A percentile compares a stretch with the other conserved stretches of the same genome.
These are phyloP conservation scores for Chloropsis cyanopogon DNA, from an alignment of 2,113 vertebrate species.

Conservation along the genomic window DNA sequence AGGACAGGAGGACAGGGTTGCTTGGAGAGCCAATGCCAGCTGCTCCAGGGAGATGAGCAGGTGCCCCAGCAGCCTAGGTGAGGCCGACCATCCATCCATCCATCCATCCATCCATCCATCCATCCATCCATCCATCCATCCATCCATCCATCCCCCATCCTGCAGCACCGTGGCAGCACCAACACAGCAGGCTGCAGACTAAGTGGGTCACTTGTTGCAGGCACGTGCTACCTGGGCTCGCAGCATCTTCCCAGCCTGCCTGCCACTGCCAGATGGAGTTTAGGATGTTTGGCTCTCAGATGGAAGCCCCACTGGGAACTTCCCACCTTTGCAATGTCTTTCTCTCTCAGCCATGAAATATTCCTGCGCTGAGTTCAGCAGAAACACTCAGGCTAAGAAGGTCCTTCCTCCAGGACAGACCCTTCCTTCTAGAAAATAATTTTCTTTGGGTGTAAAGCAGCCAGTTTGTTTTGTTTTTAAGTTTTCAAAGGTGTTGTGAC, in stretches of 20 bases:
- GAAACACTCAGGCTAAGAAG: background rate
- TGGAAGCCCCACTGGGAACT: background rate
- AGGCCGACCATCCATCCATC: background rate
- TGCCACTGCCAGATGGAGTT: background rate
- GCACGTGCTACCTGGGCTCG: background rate
- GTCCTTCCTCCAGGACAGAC: background rate
- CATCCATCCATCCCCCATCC: background rate
- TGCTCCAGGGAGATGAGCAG: accelerated
- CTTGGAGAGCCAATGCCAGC: background rate
- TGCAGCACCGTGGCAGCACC: accelerated
- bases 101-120: background rate
- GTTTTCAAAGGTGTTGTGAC: slow-evolving; percentile 1
- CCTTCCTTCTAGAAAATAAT: background rate
- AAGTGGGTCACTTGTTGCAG: background rate
- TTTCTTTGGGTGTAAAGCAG: background rate
- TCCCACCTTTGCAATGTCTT: background rate
- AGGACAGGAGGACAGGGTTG: accelerated
- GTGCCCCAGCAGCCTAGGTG: accelerated
- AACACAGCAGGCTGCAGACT: accelerated
- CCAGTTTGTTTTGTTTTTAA: background rate
- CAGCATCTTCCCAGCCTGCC: background rate
- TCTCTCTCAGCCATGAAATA: slow-evolving; percentile 14
- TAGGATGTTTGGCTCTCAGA: background rate
- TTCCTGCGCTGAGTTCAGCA: background rate
- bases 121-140: background rate